Conservation (phyloP, 2,113 vertebrate species). For the Austrofundulus limnaeus region DNA sequence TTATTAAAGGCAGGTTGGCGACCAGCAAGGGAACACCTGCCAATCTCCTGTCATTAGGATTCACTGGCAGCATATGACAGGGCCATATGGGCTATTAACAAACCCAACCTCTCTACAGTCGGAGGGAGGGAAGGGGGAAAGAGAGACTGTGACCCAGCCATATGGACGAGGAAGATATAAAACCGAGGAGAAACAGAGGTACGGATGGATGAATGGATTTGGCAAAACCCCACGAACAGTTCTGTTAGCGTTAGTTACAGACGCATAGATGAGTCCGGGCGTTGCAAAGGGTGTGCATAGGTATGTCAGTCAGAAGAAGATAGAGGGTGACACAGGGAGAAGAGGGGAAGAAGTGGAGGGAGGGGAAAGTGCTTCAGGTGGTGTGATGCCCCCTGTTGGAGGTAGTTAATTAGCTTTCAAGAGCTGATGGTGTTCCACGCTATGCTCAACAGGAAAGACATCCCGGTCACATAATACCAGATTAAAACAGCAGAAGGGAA, state of each 20-base stretch:
- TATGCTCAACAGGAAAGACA: slow-evolving; percentile 7
- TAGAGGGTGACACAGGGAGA: background rate
- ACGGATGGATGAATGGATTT: slow-evolving; percentile 14
- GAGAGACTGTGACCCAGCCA: slow-evolving; percentile 27
- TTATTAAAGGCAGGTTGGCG: slow-evolving; percentile 29
- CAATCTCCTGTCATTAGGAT: slow-evolving; percentile 57
- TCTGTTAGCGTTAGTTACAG: slow-evolving; percentile 32
- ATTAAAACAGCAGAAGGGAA: background rate
- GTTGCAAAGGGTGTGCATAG: background rate
- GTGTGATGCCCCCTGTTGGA: slow-evolving; percentile 38
- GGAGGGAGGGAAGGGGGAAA: slow-evolving; percentile 14
- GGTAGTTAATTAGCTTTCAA: slow-evolving; percentile 37
- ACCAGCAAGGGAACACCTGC: slow-evolving; percentile 9
- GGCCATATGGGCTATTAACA: slow-evolving; percentile 62
- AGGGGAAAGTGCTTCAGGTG: slow-evolving; percentile 18
- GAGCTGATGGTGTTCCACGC: slow-evolving; percentile 24
- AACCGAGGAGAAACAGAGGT: background rate
- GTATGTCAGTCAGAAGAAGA: background rate
- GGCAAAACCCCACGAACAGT: slow-evolving; percentile 27
- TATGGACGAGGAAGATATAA: slow-evolving; percentile 38
- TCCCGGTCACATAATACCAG: background rate
- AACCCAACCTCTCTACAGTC: slow-evolving; percentile 42
- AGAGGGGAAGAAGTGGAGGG: background rate
- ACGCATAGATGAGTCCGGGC: background rate
- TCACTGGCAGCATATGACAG: slow-evolving; percentile 61